A percentile compares a stretch with the other conserved stretches of the same genome.
phyloP scores from a whole-genome alignment of 2,888 invertebrate species.

The Mesodorylaimus sp. region DNA sequence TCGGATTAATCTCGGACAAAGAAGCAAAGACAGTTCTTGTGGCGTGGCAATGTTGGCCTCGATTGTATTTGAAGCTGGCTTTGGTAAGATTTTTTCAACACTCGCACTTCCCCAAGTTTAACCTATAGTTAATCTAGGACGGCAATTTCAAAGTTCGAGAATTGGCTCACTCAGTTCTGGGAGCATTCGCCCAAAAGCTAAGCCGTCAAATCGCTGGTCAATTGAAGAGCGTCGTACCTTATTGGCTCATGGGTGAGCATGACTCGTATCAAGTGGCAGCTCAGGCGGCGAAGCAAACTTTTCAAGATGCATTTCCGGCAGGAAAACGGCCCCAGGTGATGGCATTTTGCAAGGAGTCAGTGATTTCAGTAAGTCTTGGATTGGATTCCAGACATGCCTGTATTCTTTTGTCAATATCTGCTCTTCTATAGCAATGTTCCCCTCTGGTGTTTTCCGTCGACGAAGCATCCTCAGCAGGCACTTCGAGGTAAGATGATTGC shows the following conservation, averaged over 20 bases:
- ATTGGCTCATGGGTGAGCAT: slow-evolving; percentile 1
- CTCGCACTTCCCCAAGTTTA: too few species aligned
- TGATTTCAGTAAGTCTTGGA: not conserved
- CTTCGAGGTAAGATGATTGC: too few species aligned
- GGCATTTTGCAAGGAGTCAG: not conserved
- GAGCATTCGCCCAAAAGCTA: not conserved
- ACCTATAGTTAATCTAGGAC: not conserved
- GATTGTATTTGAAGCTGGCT: not conserved
- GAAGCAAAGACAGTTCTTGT: not conserved
- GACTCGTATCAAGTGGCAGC: not conserved
- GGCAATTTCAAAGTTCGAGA: slow-evolving; percentile 5
- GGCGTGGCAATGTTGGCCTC: not conserved
- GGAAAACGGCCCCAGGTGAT: not conserved
- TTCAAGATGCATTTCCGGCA: not conserved
- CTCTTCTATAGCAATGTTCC: too few species aligned
- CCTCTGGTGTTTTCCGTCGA: too few species aligned
- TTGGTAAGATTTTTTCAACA: slow-evolving; percentile 3
- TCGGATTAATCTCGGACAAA: not conserved
- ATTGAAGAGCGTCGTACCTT: not conserved
- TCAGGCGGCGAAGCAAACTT: not conserved
- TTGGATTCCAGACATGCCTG: too few species aligned
- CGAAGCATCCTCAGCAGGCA: too few species aligned
- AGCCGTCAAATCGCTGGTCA: not conserved
- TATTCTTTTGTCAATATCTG: too few species aligned
- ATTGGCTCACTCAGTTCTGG: not conserved